Percentiles rank a stretch among this genome's conserved stretches.
Conservation (phyloP, 2,888 invertebrate species). For the Xestobium rufovillosum region DNA sequence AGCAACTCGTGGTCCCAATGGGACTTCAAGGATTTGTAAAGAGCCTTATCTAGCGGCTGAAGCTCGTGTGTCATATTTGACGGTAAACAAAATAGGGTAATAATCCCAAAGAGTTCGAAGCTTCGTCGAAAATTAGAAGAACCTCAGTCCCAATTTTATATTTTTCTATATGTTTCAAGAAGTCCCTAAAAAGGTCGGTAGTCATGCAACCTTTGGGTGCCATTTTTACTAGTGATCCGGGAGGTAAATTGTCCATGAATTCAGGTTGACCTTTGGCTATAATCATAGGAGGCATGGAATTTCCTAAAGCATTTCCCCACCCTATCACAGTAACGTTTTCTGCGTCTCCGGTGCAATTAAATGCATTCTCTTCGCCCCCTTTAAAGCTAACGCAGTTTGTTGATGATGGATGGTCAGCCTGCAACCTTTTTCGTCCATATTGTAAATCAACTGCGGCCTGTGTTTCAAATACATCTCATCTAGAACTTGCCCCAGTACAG, state of each 20-base stretch:
- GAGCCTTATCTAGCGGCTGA: too few relatives aligned
- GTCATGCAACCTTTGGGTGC: constrained; percentile 1
- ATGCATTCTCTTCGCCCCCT: constrained; percentile 1
- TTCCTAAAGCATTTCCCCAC: not conserved
- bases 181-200: too few relatives aligned
- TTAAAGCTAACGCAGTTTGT: not conserved
- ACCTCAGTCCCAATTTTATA: too few relatives aligned
- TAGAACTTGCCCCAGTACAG: not conserved
- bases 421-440: constrained; percentile 2
- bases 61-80: too few relatives aligned
- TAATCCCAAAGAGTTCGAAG: too few relatives aligned
- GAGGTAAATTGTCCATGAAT: not conserved
- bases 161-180: too few relatives aligned
- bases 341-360: not conserved
- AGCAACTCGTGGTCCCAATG: too few relatives aligned
- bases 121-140: too few relatives aligned
- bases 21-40: too few relatives aligned
- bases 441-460: not conserved
- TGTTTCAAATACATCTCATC: not conserved
- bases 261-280: not conserved
- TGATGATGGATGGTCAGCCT: constrained; percentile 2
- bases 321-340: not conserved
- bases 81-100: too few relatives aligned
- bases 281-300: not conserved
- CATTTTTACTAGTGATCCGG: not conserved